Percentiles rank a stretch among this genome's conserved stretches.
These are phyloP conservation scores for Odontomachus brunneus DNA, from an alignment of 1,140 invertebrate species.

Conservation along the genomic window DNA sequence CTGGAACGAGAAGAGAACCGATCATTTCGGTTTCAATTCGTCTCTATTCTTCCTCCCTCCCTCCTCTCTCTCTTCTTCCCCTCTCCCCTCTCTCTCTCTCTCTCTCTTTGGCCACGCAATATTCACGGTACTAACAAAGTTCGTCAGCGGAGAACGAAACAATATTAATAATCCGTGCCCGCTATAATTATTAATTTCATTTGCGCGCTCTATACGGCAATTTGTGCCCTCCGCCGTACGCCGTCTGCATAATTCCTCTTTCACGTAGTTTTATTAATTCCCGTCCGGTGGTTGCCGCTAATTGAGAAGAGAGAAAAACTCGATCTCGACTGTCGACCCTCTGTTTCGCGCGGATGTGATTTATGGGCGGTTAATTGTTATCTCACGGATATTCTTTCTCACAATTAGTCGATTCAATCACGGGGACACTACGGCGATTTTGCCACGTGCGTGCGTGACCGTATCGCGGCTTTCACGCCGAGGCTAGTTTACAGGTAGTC, in stretches of 20 bases:
- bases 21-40: slow-evolving; percentile 14
- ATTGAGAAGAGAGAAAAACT: slow-evolving; percentile 6
- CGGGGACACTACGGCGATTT: too few relatives aligned
- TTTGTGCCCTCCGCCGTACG: not conserved
- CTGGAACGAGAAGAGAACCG: not conserved
- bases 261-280: slow-evolving; percentile 3
- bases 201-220: not conserved
- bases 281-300: not conserved
- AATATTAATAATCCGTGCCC: slow-evolving; percentile 3
- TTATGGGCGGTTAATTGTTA: not conserved
- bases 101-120: not conserved
- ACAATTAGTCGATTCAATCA: not conserved
- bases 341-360: not conserved
- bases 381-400: not conserved
- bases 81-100: too few relatives aligned
- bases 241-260: not conserved
- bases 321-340: not conserved
- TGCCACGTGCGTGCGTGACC: too few relatives aligned
- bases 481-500: not conserved
- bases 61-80: too few relatives aligned
- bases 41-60: too few relatives aligned
- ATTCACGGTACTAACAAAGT: not conserved
- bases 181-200: slow-evolving; percentile 17
- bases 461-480: not conserved
- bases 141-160: not conserved